These are phyloP conservation scores for Philopotamus ludificatus DNA, from an alignment of 1,140 invertebrate species.

Conservation along the genomic window DNA sequence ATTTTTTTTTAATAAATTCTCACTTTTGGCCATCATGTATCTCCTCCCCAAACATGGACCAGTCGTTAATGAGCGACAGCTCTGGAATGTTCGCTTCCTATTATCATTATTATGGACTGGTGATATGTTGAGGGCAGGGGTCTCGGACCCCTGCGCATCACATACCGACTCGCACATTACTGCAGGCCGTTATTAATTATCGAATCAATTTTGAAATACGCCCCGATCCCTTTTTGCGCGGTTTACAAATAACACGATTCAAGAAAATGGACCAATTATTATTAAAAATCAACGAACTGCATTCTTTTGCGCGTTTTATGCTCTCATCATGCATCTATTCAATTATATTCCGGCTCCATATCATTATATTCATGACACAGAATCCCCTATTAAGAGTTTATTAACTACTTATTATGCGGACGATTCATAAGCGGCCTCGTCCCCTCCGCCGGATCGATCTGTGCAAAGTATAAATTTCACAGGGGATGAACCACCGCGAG, in stretches of 20 bases:
- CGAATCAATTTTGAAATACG: too few relatives aligned
- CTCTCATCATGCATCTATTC: too few relatives aligned
- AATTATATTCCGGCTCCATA: too few relatives aligned
- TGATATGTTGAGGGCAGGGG: slow-evolving; percentile 13
- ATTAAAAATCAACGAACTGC: too few relatives aligned
- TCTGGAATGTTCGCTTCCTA: slow-evolving; percentile 30
- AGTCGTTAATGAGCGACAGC: slow-evolving; percentile 31
- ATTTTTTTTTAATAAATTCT: too few relatives aligned
- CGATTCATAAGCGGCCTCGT: slow-evolving; percentile 19
- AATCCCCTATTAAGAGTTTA: slow-evolving; percentile 30
- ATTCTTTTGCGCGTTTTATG: too few relatives aligned
- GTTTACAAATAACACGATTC: too few relatives aligned
- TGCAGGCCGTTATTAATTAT: too few relatives aligned
- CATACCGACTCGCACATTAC: too few relatives aligned
- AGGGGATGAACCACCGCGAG: slow-evolving; percentile 16
- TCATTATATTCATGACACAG: slow-evolving; percentile 29
- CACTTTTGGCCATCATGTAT: slow-evolving; percentile 7
- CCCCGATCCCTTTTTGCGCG: too few relatives aligned
- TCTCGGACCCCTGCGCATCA: neutral
- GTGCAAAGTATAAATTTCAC: slow-evolving; percentile 21
- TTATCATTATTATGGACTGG: slow-evolving; percentile 29
- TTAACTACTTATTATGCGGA: slow-evolving; percentile 32
- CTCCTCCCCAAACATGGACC: neutral
- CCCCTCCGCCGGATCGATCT: too few relatives aligned
- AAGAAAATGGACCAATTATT: too few relatives aligned